Evolutionary conservation across 92 coral and sea anemone genomes (phyloP).

Genomic region (Plumapathes pennacea): DNA sequence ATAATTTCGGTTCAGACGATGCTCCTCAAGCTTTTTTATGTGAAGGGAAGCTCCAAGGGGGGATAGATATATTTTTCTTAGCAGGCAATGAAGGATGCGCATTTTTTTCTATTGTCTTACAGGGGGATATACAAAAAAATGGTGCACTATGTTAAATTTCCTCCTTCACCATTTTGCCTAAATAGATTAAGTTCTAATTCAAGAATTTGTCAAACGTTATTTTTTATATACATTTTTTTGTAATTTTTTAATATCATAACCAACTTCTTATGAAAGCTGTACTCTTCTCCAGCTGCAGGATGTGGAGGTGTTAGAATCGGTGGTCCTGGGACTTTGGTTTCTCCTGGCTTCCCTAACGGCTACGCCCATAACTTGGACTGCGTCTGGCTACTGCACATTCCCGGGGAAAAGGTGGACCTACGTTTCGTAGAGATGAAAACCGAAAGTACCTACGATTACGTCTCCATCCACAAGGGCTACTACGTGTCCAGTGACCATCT

Average conservation of each 20-base stretch:
- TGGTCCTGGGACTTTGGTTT: slow-evolving; percentile 53
- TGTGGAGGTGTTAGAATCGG: slow-evolving; percentile 80
- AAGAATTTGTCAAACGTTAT: too few species aligned
- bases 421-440: slow-evolving; percentile 65
- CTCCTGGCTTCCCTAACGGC: slow-evolving; percentile 74
- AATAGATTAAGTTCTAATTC: too few species aligned
- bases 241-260: neutral
- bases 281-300: slow-evolving; percentile 36
- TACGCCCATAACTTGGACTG: slow-evolving; percentile 82
- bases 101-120: too few species aligned
- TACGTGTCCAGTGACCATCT: slow-evolving; percentile 13
- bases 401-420: slow-evolving; percentile 56
- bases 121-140: too few species aligned
- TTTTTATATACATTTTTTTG: neutral
- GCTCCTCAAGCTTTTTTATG: too few species aligned
- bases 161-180: too few species aligned
- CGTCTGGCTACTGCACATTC: slow-evolving; percentile 74
- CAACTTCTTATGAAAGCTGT: neutral
- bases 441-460: slow-evolving; percentile 54
- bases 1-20: too few species aligned
- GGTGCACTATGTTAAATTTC: too few species aligned
- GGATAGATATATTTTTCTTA: too few species aligned
- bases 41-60: too few species aligned
- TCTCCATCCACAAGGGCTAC: slow-evolving; percentile 23
- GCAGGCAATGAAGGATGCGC: too few species aligned